phyloP scores from a whole-genome alignment of 2,888 invertebrate genomes.

The Thymelicus acteon region DNA sequence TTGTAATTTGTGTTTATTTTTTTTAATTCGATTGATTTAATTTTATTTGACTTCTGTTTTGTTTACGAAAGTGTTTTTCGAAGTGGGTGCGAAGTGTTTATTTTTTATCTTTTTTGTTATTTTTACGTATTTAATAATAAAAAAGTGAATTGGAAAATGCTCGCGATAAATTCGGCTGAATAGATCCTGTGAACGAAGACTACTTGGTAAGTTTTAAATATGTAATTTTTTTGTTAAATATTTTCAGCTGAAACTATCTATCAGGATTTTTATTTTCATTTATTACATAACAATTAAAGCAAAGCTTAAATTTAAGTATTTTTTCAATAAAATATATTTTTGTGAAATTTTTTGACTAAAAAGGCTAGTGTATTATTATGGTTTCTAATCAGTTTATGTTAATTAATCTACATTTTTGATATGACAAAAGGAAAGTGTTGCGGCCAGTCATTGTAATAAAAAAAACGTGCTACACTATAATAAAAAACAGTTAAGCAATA shows the following conservation, averaged over 20 bases:
- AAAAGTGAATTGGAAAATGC: constrained; percentile 24
- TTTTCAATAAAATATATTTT: too few relatives aligned
- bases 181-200: constrained; percentile 2
- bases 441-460: not conserved
- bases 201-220: constrained; percentile 15
- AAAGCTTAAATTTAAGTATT: too few relatives aligned
- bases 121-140: constrained; percentile 19
- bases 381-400: too few relatives aligned
- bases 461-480: not conserved
- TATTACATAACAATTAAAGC: too few relatives aligned
- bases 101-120: constrained; percentile 22
- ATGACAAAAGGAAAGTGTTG: not conserved
- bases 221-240: not conserved
- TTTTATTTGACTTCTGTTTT: constrained; percentile 9
- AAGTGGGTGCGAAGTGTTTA: constrained; percentile 30
- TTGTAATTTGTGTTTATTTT: constrained; percentile 5
- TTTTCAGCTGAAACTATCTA: too few relatives aligned
- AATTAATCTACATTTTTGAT: not conserved
- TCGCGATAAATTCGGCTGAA: constrained; percentile 16
- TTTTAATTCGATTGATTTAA: constrained; percentile 14
- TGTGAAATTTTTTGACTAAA: too few relatives aligned
- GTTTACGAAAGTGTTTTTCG: constrained; percentile 23
- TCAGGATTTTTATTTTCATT: too few relatives aligned
- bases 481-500: not conserved
- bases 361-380: too few relatives aligned